These are phyloP conservation scores for Acleris holmiana DNA, from an alignment of 2,888 invertebrate species.

Conservation along the genomic window DNA sequence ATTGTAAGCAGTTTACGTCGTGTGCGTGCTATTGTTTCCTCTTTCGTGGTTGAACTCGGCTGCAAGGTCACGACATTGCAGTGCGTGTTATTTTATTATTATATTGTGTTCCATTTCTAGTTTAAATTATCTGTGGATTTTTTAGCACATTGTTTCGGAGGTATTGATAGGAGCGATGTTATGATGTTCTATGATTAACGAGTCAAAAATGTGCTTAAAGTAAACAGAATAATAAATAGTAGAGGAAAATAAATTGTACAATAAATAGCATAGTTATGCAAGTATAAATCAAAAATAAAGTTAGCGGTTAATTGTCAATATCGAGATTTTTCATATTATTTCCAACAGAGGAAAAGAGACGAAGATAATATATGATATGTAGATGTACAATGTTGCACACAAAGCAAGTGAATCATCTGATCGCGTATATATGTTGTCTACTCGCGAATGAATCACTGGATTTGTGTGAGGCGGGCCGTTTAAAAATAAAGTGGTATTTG, in stretches of 20 bases:
- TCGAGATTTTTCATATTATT: too few species aligned
- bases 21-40: constrained; percentile 27
- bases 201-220: too few species aligned
- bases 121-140: neutral
- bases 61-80: constrained; percentile 22
- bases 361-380: neutral
- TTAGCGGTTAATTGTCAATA: too few species aligned
- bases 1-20: neutral
- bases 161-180: too few species aligned
- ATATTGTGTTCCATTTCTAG: constrained; percentile 1
- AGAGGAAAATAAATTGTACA: too few species aligned
- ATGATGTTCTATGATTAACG: too few species aligned
- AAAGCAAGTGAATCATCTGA: constrained; percentile 27
- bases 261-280: too few species aligned
- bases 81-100: neutral
- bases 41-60: constrained; percentile 16
- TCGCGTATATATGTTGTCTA: constrained; percentile 21
- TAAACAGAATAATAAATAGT: too few species aligned
- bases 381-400: neutral
- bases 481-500: constrained; percentile 37
- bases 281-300: too few species aligned
- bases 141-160: too few species aligned
- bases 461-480: constrained; percentile 27
- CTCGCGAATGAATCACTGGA: constrained; percentile 31
- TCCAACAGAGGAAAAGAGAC: too few species aligned